These are phyloP conservation scores for Peromyscus eremicus DNA, from an alignment of 2,797 vertebrate species.

Conservation along the genomic window DNA sequence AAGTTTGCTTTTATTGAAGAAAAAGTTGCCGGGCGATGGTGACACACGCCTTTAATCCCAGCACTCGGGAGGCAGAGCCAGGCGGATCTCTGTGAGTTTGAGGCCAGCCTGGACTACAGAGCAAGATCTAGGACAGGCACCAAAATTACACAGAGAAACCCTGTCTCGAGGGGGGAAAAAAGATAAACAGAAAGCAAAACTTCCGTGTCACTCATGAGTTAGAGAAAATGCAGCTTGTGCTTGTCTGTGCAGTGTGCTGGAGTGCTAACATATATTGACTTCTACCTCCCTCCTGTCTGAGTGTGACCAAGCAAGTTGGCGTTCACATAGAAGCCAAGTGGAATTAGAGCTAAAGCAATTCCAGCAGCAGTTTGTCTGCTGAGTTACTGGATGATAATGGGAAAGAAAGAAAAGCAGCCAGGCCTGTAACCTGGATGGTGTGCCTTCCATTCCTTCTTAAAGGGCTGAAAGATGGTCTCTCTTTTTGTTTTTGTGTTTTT, in stretches of 20 bases:
- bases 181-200: slow-evolving; percentile 19
- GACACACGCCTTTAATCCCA: no score
- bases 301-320: neutral
- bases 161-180: neutral
- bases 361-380: neutral
- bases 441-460: neutral
- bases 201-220: neutral
- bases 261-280: neutral
- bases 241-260: neutral
- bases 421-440: neutral
- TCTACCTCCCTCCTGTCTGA: neutral
- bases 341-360: slow-evolving; percentile 22
- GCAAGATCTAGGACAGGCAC: no score
- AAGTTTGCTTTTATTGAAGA: neutral
- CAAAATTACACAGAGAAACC: no score
- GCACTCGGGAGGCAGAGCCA: no score
- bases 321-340: neutral
- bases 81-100: no score
- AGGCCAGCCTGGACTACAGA: no score
- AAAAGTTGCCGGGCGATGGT: no score
- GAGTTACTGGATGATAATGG: neutral
- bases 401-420: neutral
- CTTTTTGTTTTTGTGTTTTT: neutral
- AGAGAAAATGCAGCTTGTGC: neutral
- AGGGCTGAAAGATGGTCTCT: neutral